These are phyloP conservation scores for Pseudorectes ferrugineus DNA, from an alignment of 2,113 vertebrate genomes.

Conservation along the genomic window DNA sequence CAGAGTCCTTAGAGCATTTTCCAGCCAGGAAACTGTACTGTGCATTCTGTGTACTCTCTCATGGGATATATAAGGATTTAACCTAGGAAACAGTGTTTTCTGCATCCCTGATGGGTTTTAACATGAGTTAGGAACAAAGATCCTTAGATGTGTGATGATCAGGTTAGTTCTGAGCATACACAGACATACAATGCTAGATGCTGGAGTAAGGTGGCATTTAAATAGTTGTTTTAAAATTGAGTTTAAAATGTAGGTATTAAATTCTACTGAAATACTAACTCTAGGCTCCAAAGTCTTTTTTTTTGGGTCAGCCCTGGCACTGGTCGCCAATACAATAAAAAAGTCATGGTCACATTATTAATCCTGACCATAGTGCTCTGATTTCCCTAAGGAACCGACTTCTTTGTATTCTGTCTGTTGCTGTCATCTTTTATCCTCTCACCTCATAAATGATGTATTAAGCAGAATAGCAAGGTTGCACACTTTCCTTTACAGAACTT, in stretches of 20 bases:
- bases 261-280: background rate
- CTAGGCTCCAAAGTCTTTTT: background rate
- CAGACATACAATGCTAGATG: background rate
- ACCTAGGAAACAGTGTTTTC: fast-evolving
- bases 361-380: background rate
- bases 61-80: background rate
- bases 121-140: background rate
- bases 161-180: background rate
- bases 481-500: background rate
- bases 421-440: background rate
- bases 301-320: background rate
- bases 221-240: background rate
- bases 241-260: background rate
- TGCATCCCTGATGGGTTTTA: background rate
- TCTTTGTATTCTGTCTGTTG: background rate
- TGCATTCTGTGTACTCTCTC: background rate
- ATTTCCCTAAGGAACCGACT: background rate
- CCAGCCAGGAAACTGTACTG: background rate
- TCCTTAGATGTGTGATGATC: background rate
- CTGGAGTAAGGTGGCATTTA: background rate
- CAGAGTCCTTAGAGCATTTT: background rate
- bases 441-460: background rate
- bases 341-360: background rate
- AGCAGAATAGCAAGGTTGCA: background rate
- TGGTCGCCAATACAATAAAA: background rate